Conservation (phyloP, 92 coral and sea anemone species). For the Bergia puertoricense region DNA sequence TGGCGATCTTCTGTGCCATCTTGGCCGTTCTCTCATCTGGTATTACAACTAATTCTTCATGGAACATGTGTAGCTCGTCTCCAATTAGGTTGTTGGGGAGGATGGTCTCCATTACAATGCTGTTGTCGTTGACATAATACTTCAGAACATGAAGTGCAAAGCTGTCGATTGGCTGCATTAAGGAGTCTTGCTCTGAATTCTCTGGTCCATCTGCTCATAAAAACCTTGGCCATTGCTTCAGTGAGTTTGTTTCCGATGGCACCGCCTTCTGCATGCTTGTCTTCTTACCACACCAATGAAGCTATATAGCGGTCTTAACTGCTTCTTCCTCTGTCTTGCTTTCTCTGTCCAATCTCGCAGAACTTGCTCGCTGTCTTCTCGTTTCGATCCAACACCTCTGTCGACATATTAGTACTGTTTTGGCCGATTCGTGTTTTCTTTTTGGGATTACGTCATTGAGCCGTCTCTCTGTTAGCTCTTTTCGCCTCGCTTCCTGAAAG, state of each 20-base stretch:
- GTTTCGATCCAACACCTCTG: background rate
- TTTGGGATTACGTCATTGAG: constrained; percentile 6
- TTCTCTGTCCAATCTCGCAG: background rate
- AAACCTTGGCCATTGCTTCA: background rate
- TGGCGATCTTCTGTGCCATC: background rate
- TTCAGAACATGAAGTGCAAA: constrained; percentile 4
- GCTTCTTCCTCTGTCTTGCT: background rate
- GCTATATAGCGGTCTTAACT: background rate
- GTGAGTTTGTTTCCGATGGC: background rate
- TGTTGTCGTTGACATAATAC: constrained; percentile 10
- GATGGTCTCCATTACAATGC: constrained; percentile 2
- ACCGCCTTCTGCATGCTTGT: no score
- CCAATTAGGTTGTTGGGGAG: background rate
- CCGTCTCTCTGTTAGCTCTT: background rate
- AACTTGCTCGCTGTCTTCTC: constrained; percentile 20
- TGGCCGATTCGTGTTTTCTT: constrained; percentile 12
- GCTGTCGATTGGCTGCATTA: background rate
- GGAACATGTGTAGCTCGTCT: background rate
- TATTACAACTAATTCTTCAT: background rate
- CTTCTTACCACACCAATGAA: constrained; percentile 3
- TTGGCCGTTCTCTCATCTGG: constrained; percentile 8
- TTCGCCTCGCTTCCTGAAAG: constrained; percentile 5
- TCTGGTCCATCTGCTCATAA: constrained; percentile 1
- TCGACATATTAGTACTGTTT: background rate
- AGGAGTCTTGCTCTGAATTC: background rate